These are phyloP conservation scores for Dryadula phaetusa DNA, from an alignment of 2,888 invertebrate genomes.

Conservation along the genomic window DNA sequence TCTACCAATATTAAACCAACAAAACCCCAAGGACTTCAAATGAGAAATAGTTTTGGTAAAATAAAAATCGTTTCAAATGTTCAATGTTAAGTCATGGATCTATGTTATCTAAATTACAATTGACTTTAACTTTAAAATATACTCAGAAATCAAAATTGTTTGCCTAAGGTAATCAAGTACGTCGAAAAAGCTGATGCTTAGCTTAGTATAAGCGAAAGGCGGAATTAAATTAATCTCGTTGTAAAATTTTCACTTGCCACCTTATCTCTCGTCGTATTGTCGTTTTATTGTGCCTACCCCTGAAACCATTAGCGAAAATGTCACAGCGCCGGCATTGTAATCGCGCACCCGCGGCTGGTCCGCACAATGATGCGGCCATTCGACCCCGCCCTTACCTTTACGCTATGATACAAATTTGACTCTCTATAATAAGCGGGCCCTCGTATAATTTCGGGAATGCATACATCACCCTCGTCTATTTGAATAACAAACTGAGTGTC, in stretches of 20 bases:
- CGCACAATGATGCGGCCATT: constrained; percentile 78
- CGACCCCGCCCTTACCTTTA: constrained; percentile 79
- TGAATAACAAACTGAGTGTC: constrained; percentile 53
- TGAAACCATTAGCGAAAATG: constrained; percentile 84
- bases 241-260: constrained; percentile 83
- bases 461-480: constrained; percentile 54
- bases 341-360: constrained; percentile 73
- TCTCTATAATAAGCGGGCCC: constrained; percentile 73
- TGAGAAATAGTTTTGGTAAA: no score
- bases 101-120: no score
- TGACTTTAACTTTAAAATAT: neutral
- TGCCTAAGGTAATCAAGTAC: constrained; percentile 6
- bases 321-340: constrained; percentile 81
- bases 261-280: constrained; percentile 83
- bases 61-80: no score
- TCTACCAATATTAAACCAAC: no score
- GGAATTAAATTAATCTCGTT: constrained; percentile 80
- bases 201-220: constrained; percentile 43
- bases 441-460: constrained; percentile 50
- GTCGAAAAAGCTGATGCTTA: constrained; percentile 30
- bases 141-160: neutral
- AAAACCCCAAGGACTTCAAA: no score
- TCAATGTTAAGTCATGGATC: no score
- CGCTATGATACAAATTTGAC: constrained; percentile 79
- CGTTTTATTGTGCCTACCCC: constrained; percentile 83